These are phyloP conservation scores for Damaliscus lunatus DNA, from an alignment of 2,113 vertebrate genomes.

Conservation along the genomic window DNA sequence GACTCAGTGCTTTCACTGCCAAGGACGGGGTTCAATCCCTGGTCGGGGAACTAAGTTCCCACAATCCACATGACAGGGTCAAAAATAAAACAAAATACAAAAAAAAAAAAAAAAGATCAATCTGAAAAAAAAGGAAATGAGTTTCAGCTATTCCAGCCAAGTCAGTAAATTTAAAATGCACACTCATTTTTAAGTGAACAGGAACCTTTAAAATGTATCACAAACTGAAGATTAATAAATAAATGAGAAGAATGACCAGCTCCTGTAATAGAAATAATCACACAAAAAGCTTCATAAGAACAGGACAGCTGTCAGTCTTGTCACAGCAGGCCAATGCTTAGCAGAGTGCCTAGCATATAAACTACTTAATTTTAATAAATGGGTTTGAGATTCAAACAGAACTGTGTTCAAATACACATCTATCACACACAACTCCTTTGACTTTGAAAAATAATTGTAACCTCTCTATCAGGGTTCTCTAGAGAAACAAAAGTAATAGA, in stretches of 20 bases:
- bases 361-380: not conserved
- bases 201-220: not conserved
- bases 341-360: not conserved
- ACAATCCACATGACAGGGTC: not conserved
- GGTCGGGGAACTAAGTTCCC: not conserved
- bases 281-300: not conserved
- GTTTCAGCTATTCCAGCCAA: not conserved
- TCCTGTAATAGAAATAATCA: not conserved
- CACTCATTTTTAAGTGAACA: not conserved
- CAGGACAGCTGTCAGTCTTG: not conserved
- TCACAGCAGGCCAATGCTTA: not conserved
- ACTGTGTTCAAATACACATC: not conserved
- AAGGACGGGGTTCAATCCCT: not conserved
- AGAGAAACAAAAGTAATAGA: not conserved
- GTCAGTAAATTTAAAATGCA: not conserved
- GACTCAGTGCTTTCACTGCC: not conserved
- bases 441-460: not conserved
- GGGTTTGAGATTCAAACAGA: not conserved
- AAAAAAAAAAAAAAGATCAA: not conserved
- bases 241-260: not conserved
- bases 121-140: not conserved
- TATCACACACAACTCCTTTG: not conserved
- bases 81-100: not conserved
- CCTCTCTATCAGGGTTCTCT: not conserved
- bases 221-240: not conserved